Evolutionary conservation across 2,888 invertebrate genomes (phyloP), one percentile per base, ranked within the genome.

Genomic region (Chouioia cunea): DNA sequence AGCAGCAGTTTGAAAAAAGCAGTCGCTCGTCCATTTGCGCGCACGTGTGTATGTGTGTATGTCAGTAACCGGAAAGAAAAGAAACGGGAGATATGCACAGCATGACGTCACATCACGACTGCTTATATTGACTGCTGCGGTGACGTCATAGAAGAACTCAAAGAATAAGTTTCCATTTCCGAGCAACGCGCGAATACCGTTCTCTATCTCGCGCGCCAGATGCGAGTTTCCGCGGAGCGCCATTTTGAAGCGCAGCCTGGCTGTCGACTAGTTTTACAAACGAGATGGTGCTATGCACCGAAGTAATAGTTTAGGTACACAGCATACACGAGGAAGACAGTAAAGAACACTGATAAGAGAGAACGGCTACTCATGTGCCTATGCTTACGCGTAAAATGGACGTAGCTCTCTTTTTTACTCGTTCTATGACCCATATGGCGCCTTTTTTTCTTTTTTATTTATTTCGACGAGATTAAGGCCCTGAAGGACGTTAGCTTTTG

Each of bases 121-220:
- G 48, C 48, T 16, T 16, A 48, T 48, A 48, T 48, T 48, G 15
- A 48, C 14, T 6, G n/a, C n/a, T n/a, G 6, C 15, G 48, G 48
- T 16, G 48, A 16, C 18, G 15, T 15, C n/a, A 43, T 36, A 10
- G 4, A n/a, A 15, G 46, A 12, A 48, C 59, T 18, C 62, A 62
- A 62, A 65, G 65, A 65, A 62, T 52, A 57, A 56, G 71, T 62
- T 66, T 70, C 44, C 62, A 65, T 60, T 70, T 71, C 56, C 65
- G 65, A 50, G 56, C 12, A 59, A 8, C 60, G 48, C 10, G 12
- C 6, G 18, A 27, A 27, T 18, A 4, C 60, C 27, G 36, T 47
- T 36, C 48, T 48, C 56, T 54, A 56, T 63, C 70, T 62, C 69
- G 72, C 67, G 71, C 69, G 63, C 18, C 50, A 52, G 64, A 27